Evolutionary conservation across 2,797 vertebrate genomes (phyloP).

Genomic region (Enteromius fasciolatus): DNA sequence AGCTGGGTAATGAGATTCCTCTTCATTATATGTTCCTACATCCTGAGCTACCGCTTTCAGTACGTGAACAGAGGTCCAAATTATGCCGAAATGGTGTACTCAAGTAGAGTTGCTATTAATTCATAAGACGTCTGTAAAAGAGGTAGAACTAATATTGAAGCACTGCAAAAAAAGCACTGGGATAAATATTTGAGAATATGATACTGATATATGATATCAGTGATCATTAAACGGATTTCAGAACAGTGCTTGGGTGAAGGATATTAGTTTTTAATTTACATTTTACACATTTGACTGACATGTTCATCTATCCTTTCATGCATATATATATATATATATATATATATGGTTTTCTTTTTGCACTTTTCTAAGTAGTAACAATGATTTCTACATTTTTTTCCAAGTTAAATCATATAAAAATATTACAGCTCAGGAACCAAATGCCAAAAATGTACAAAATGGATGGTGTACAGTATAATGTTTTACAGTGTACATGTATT

Average conservation of each 20-base stretch:
- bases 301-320: background rate
- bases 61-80: constrained; percentile 25
- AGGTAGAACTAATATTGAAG: background rate
- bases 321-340: too few species aligned
- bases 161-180: background rate
- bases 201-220: background rate
- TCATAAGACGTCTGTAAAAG: constrained; percentile 28
- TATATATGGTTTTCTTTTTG: too few species aligned
- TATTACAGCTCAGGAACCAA: background rate
- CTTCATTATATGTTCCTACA: constrained; percentile 35
- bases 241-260: background rate
- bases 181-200: constrained; percentile 1
- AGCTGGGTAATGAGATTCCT: constrained; percentile 43
- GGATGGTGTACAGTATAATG: background rate
- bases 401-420: background rate
- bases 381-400: background rate
- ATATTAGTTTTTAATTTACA: background rate
- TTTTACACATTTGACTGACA: background rate
- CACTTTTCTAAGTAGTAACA: background rate
- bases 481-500: background rate
- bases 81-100: constrained; percentile 20
- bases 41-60: background rate
- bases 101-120: constrained; percentile 11
- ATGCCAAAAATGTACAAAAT: background rate
- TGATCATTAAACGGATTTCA: constrained; percentile 20